Evolutionary conservation across 2,797 vertebrate genomes (phyloP), one percentile per base, ranked within the genome.

Genomic region (Phoebastria nigripes): DNA sequence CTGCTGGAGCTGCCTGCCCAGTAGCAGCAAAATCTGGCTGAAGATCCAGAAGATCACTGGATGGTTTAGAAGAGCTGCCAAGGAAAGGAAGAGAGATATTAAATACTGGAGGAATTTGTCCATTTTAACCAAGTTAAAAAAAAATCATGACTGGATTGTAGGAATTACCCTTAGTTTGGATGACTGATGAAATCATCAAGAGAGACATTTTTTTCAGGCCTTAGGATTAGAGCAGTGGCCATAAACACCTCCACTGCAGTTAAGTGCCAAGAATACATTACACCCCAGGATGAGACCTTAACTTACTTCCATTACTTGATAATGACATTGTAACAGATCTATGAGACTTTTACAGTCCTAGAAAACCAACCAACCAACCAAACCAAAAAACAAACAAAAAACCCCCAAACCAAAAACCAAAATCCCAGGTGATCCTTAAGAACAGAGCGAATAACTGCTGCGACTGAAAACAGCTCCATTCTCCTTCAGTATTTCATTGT

Each of bases 11-110:
- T 41, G 98, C 98, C 8, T 98, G 99, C 29, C 98, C 98, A 15
- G 98, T 70, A 77, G 98, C 98, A 13, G 99, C 98, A 76, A 99
- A 99, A 89, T 98, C 98, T 33, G 99, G 99, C 72, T 99, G 99
- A 96, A 99, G 98, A 94, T 99, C 99, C 97, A 99, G 98, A 97
- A 99, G 98, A 96, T 99, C 98, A 82, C 98, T 98, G 31, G 98
- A 99, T 39, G 98, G 98, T 94, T 98, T 98, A 52, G 98, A 97
- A 96, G 99, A 98, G 92, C 99, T 99, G 95, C 73, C 87, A 56
- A 90, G 67, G 39, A 87, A 82, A 90, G 31, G 37, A 59, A 84
- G 29, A 91, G 18, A 78, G 22, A 26, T 12, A 63, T 81, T 76
- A 91, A 55, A 58, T 33, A 71, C 4, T 11, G 17, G 8, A 72